A percentile compares a stretch with the other conserved stretches of the same genome.
These are phyloP conservation scores for Drosophila yakuba DNA, from an alignment of 1,140 invertebrate genomes.

Conservation along the genomic window DNA sequence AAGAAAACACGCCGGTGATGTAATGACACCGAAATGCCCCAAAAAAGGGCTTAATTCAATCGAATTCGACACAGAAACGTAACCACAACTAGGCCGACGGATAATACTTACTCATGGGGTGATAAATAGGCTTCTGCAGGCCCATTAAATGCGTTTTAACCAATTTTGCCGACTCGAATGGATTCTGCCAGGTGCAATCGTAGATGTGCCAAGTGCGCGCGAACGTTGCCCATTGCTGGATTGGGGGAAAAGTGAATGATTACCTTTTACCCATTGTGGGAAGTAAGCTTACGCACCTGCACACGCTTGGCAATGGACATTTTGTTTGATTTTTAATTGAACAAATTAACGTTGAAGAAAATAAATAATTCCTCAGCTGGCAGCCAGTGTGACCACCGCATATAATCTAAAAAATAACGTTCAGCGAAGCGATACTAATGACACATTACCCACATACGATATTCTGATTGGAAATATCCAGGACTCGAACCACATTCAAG, in stretches of 20 bases:
- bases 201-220: conserved; percentile 96
- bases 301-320: conserved; percentile 85
- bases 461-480: background rate
- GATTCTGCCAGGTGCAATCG: conserved; percentile 98
- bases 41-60: background rate
- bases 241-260: conserved; percentile 60
- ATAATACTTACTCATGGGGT: conserved; percentile 90
- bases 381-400: background rate
- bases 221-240: conserved; percentile 98
- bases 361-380: conserved; percentile 10
- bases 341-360: conserved; percentile 15
- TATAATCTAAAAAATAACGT: background rate
- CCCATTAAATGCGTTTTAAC: conserved; percentile 94
- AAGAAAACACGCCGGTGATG: conserved; percentile 55
- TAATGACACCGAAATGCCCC: conserved; percentile 37
- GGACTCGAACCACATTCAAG: background rate
- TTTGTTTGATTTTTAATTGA: conserved; percentile 47
- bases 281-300: conserved; percentile 64
- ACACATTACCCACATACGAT: background rate
- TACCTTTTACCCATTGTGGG: background rate
- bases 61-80: background rate
- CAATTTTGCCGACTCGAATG: conserved; percentile 91
- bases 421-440: background rate
- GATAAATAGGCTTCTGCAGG: conserved; percentile 96
- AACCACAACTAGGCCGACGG: background rate